Evolutionary conservation across 1,140 invertebrate species (phyloP).

Genomic region (Drosophila azteca): DNA sequence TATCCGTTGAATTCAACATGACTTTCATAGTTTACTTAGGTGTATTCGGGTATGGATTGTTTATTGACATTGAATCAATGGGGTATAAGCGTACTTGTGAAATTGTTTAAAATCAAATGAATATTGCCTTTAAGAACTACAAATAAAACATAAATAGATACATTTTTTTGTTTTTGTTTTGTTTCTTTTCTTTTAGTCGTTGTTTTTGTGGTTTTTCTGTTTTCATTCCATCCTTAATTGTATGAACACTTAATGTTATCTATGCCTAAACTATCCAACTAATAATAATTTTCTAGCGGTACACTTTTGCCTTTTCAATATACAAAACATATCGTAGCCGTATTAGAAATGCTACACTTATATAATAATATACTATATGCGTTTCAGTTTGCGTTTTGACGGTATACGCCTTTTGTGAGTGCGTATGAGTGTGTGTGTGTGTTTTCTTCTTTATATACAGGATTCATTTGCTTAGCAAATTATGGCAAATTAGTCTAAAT

Average conservation of each 20-base stretch:
- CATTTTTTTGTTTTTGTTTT: slow-evolving; percentile 40
- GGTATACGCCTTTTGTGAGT: slow-evolving; percentile 19
- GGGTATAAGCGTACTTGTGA: slow-evolving; percentile 71
- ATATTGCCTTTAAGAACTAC: slow-evolving; percentile 73
- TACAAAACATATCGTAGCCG: slow-evolving; percentile 44
- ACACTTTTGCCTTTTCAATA: slow-evolving; percentile 46
- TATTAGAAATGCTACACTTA: slow-evolving; percentile 56
- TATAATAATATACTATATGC: slow-evolving; percentile 75
- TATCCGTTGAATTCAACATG: slow-evolving; percentile 55
- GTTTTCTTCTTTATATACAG: slow-evolving; percentile 40
- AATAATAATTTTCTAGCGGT: slow-evolving; percentile 53
- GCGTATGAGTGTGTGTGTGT: slow-evolving; percentile 19
- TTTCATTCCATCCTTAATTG: slow-evolving; percentile 62
- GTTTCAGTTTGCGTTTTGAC: slow-evolving; percentile 42
- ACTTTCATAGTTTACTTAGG: slow-evolving; percentile 19
- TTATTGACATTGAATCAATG: slow-evolving; percentile 60
- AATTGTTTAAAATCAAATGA: slow-evolving; percentile 69
- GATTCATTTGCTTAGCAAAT: slow-evolving; percentile 80
- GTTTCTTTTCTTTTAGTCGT: slow-evolving; percentile 39
- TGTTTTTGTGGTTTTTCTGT: slow-evolving; percentile 50
- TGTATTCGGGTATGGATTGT: slow-evolving; percentile 22
- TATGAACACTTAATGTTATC: slow-evolving; percentile 67
- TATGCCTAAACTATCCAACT: slow-evolving; percentile 38
- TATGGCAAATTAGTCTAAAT: slow-evolving; percentile 79
- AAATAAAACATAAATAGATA: slow-evolving; percentile 67